Evolutionary conservation across 2,113 vertebrate genomes (phyloP).

Genomic region (Cromileptes altivelis): DNA sequence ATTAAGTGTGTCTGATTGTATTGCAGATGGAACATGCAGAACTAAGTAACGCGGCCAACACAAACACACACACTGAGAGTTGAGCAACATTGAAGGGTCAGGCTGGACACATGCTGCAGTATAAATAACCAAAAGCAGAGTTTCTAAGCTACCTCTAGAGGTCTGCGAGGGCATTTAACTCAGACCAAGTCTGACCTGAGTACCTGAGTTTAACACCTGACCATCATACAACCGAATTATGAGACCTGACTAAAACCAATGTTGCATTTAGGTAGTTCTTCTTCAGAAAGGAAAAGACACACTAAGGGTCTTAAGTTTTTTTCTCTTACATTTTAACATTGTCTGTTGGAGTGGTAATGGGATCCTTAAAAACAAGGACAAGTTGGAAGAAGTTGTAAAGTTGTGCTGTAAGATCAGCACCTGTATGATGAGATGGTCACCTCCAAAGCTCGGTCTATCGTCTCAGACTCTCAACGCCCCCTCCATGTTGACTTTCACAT

Average conservation of each 20-base stretch:
- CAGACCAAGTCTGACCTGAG: neutral
- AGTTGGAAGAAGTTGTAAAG: too few relatives aligned
- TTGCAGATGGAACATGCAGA: constrained; percentile 28
- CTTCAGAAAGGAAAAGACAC: neutral
- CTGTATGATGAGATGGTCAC: too few relatives aligned
- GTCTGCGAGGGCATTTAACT: neutral
- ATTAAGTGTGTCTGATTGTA: neutral
- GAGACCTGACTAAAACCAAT: neutral
- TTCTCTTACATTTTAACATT: too few relatives aligned
- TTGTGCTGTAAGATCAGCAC: too few relatives aligned
- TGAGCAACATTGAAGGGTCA: constrained; percentile 36
- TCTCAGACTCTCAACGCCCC: too few relatives aligned
- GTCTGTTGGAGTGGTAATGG: too few relatives aligned
- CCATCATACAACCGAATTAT: neutral
- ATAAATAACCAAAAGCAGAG: constrained; percentile 7
- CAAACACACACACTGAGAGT: constrained; percentile 41
- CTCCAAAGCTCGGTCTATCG: too few relatives aligned
- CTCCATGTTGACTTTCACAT: too few relatives aligned
- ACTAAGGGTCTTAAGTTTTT: too few relatives aligned
- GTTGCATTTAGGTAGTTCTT: neutral
- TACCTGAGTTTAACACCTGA: neutral
- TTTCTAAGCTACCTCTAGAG: neutral
- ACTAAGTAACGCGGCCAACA: constrained; percentile 21
- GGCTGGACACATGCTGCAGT: constrained; percentile 22
- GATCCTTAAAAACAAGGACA: too few relatives aligned